A percentile compares a stretch with the other conserved stretches of the same genome.
Conservation (phyloP, 2,797 vertebrate species). For the Rhabdophis nuchalis region DNA sequence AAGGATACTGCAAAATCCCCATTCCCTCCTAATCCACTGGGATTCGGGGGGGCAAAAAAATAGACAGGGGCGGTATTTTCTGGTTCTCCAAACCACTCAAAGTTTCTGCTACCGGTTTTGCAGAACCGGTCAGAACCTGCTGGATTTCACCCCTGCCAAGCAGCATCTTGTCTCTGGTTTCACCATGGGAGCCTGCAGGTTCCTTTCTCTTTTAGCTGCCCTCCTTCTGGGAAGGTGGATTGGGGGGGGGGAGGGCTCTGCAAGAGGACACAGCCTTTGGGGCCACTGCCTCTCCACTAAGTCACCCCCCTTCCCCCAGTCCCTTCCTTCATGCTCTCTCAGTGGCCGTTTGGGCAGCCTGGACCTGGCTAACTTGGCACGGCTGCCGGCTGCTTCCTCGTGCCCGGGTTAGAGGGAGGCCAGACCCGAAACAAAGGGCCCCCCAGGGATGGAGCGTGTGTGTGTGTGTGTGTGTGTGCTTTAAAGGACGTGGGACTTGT, state of each 20-base stretch:
- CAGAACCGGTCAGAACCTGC: too few relatives aligned
- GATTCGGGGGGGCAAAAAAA: too few relatives aligned
- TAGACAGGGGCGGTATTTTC: too few relatives aligned
- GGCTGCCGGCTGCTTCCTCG: not conserved
- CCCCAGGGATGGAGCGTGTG: not conserved
- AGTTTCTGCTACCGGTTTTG: too few relatives aligned
- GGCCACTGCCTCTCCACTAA: not conserved
- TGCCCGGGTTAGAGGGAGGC: too few relatives aligned
- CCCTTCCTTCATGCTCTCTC: not conserved
- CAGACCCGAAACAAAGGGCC: too few relatives aligned
- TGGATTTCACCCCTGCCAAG: too few relatives aligned
- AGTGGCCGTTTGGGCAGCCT: too few relatives aligned
- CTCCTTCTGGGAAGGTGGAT: not conserved
- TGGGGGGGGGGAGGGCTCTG: not conserved
- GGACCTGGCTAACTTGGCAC: not conserved
- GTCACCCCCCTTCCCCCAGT: not conserved
- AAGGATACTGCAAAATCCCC: too few relatives aligned
- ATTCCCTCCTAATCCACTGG: too few relatives aligned
- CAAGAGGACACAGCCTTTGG: not conserved
- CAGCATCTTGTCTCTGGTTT: not conserved
- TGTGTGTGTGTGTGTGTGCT: not conserved
- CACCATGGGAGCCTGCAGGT: not conserved
- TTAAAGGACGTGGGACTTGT: not conserved
- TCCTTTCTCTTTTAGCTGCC: not conserved
- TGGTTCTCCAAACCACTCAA: too few relatives aligned